These are phyloP conservation scores for Alcis repandata DNA, from an alignment of 2,888 invertebrate genomes.

Conservation along the genomic window DNA sequence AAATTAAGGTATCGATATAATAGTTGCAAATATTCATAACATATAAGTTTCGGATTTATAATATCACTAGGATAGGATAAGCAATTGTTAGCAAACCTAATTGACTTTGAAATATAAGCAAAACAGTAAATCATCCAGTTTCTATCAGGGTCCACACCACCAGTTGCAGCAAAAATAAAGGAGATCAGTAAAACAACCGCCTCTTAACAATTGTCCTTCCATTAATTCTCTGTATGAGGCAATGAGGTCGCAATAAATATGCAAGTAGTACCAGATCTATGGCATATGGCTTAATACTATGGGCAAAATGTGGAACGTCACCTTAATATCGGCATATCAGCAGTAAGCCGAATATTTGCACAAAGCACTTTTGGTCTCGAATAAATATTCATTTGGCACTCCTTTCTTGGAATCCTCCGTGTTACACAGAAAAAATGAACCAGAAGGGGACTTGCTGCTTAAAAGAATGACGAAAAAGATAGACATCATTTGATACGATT, in stretches of 20 bases:
- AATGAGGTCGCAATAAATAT: conserved; percentile 5
- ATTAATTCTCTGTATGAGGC: background rate
- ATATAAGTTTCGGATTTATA: too few relatives aligned
- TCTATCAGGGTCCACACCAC: too few relatives aligned
- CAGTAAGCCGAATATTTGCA: conserved; percentile 49
- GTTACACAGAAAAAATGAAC: conserved; percentile 6
- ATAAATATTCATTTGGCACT: conserved; percentile 56
- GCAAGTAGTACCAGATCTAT: background rate
- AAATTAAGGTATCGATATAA: too few relatives aligned
- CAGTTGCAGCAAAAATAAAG: too few relatives aligned
- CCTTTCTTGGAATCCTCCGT: conserved; percentile 45
- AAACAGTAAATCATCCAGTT: too few relatives aligned
- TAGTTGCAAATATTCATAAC: too few relatives aligned
- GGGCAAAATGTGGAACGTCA: conserved; percentile 10
- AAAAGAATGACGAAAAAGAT: background rate
- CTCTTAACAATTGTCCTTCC: background rate
- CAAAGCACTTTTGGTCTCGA: conserved; percentile 42
- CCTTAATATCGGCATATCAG: conserved; percentile 35
- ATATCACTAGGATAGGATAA: too few relatives aligned
- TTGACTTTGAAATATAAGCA: too few relatives aligned
- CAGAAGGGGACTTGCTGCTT: conserved; percentile 7
- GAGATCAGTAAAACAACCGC: too few relatives aligned
- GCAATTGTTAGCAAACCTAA: too few relatives aligned
- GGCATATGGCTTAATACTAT: conserved; percentile 1
- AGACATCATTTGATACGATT: too few relatives aligned